A percentile compares a stretch with the other conserved stretches of the same genome.
Evolutionary conservation across 2,888 invertebrate species (phyloP).

Genomic region (Acleris sparsana): DNA sequence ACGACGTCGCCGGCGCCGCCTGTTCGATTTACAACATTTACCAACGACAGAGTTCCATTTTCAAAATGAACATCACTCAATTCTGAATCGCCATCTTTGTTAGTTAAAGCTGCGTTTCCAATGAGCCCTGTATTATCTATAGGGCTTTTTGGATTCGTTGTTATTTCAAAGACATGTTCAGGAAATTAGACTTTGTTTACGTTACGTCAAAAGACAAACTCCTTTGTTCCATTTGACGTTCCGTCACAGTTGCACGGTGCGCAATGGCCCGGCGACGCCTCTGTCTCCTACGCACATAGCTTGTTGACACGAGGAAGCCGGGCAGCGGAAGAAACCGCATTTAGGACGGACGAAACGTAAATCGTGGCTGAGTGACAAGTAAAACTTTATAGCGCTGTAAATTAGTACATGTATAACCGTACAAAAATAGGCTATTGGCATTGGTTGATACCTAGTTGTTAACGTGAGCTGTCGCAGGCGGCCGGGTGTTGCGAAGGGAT

Average conservation of each 20-base stretch:
- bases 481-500: constrained; percentile 36
- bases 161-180: constrained; percentile 61
- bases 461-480: constrained; percentile 75
- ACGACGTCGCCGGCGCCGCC: constrained; percentile 79
- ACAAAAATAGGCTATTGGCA: constrained; percentile 74
- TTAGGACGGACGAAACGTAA: constrained; percentile 75
- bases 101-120: constrained; percentile 43
- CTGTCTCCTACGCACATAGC: constrained; percentile 67
- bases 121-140: not conserved
- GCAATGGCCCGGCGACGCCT: constrained; percentile 67
- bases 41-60: constrained; percentile 52
- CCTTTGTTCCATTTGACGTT: constrained; percentile 63
- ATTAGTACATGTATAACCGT: constrained; percentile 71
- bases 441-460: constrained; percentile 69
- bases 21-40: constrained; percentile 63
- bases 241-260: constrained; percentile 66
- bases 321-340: constrained; percentile 81
- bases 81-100: constrained; percentile 40
- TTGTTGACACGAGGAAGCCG: constrained; percentile 79
- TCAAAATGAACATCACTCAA: constrained; percentile 40
- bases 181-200: constrained; percentile 80
- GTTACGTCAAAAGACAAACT: constrained; percentile 72
- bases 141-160: constrained; percentile 30
- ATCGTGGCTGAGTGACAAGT: constrained; percentile 79
- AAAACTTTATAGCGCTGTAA: constrained; percentile 80